Conservation (phyloP, 2,113 vertebrate genomes). For the Nyctereutes procyonoides region DNA sequence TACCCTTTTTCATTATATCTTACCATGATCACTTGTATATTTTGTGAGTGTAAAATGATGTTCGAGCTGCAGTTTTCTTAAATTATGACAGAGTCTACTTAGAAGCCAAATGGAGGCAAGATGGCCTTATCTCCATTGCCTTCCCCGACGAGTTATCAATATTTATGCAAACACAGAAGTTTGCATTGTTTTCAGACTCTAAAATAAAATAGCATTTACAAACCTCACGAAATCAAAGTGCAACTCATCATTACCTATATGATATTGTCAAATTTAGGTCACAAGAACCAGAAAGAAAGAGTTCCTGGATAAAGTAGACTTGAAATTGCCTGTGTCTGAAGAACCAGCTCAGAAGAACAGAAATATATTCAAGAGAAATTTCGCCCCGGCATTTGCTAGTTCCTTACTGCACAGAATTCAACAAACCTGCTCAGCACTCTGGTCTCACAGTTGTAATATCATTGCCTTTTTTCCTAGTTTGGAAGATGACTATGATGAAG, state of each 20-base stretch:
- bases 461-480: background rate
- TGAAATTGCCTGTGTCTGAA: background rate
- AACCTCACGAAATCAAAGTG: constrained; percentile 2
- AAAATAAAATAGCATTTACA: constrained; percentile 7
- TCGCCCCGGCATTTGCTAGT: background rate
- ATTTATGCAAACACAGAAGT: background rate
- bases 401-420: background rate
- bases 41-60: background rate
- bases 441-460: background rate
- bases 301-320: background rate
- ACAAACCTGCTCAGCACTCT: background rate
- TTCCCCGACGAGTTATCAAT: background rate
- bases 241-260: background rate
- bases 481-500: background rate
- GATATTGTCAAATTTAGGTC: background rate
- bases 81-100: background rate
- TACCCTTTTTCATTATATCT: background rate
- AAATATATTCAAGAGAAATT: background rate
- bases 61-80: background rate
- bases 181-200: background rate
- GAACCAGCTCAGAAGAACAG: background rate
- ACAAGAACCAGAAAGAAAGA: background rate
- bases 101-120: background rate
- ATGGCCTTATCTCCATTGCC: background rate
- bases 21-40: background rate